These are phyloP conservation scores for Coptodon rendalli DNA, from an alignment of 2,113 vertebrate species.

Conservation along the genomic window DNA sequence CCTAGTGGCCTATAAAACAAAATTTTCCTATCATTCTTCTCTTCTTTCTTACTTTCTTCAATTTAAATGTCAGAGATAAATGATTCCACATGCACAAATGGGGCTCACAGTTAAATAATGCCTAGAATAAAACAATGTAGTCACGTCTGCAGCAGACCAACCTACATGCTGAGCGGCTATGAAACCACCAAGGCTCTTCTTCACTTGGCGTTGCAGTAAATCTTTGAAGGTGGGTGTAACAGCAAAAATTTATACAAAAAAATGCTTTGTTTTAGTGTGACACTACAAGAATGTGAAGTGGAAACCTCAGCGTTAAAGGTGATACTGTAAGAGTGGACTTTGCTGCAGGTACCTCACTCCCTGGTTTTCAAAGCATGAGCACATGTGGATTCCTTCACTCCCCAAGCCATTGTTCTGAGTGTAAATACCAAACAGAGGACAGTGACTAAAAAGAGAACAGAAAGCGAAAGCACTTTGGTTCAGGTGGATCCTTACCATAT, in stretches of 20 bases:
- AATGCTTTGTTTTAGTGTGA: not conserved
- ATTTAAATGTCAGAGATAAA: not conserved
- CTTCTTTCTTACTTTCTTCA: not conserved
- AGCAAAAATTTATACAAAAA: not conserved
- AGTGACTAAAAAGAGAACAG: not conserved
- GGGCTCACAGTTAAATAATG: not conserved
- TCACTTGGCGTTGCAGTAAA: not conserved
- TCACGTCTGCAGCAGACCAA: not conserved
- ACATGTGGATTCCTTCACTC: not conserved
- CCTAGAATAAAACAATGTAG: not conserved
- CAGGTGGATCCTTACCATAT: slow-evolving; percentile 81
- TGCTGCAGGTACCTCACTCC: not conserved
- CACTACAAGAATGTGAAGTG: not conserved
- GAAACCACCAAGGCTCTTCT: not conserved
- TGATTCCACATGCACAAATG: not conserved
- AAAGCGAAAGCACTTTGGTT: not conserved
- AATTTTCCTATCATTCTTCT: not conserved
- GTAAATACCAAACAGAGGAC: not conserved
- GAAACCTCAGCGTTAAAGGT: not conserved
- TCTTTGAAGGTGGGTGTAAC: not conserved
- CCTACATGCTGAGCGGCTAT: not conserved
- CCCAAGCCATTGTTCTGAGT: not conserved
- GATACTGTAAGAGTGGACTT: not conserved
- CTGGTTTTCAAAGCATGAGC: not conserved
- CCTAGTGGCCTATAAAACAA: not conserved